Conservation (phyloP, 2,797 vertebrate species). For the Sebastes matsubarae region DNA sequence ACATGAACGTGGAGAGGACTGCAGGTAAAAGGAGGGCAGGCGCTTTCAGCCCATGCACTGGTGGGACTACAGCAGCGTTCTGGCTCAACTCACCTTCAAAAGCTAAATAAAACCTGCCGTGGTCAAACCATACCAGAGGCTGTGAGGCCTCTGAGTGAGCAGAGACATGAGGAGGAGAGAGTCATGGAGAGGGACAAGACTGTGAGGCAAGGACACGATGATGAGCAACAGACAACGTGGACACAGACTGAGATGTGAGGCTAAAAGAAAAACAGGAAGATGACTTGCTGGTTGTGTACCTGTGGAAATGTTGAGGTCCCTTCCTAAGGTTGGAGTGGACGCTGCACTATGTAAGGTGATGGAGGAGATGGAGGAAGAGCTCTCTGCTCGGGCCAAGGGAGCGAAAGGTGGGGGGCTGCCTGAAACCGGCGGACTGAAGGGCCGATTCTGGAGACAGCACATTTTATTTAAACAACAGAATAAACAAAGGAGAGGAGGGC, state of each 20-base stretch:
- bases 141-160: constrained; percentile 93
- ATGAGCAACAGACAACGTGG: constrained; percentile 74
- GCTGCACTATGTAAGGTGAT: constrained; percentile 95
- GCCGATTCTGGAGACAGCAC: constrained; percentile 84
- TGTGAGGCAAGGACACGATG: constrained; percentile 82
- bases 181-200: constrained; percentile 83
- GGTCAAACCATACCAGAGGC: constrained; percentile 99
- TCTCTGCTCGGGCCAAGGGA: constrained; percentile 95
- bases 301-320: constrained; percentile 81
- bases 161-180: constrained; percentile 87
- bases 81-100: constrained; percentile 94
- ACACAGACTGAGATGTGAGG: constrained; percentile 24
- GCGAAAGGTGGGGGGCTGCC: constrained; percentile 96
- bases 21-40: constrained; percentile 26
- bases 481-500: background rate
- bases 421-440: constrained; percentile 94
- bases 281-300: constrained; percentile 58
- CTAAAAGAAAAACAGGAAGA: background rate
- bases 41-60: constrained; percentile 51
- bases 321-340: constrained; percentile 96
- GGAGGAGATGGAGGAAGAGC: constrained; percentile 98
- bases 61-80: constrained; percentile 23
- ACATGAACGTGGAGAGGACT: constrained; percentile 10
- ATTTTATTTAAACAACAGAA: background rate
- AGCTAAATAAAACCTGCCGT: constrained; percentile 99